phyloP scores from a whole-genome alignment of 2,113 vertebrate genomes.

The Callorhinus ursinus region DNA sequence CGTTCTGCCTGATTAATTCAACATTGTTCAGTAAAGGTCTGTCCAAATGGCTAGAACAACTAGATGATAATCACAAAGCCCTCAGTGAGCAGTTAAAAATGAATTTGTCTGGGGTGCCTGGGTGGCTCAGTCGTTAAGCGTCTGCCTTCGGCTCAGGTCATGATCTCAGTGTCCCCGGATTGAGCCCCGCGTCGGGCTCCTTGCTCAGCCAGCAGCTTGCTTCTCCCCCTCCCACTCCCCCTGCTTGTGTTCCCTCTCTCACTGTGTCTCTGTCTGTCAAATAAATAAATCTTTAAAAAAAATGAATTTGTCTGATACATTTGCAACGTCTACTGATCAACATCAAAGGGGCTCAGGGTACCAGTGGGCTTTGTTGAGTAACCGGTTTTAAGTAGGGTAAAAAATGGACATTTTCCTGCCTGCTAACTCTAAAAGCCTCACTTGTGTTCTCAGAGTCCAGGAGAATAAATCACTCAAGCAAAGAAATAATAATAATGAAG shows the following conservation, averaged over 20 bases:
- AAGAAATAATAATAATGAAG: conserved; percentile 49
- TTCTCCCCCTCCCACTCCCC: too few relatives aligned
- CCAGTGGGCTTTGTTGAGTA: background rate
- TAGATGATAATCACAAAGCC: conserved; percentile 34
- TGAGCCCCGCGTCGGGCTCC: too few relatives aligned
- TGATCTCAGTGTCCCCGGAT: too few relatives aligned
- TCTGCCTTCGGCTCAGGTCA: too few relatives aligned
- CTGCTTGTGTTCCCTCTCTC: too few relatives aligned
- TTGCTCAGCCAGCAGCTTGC: too few relatives aligned
- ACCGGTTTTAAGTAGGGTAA: background rate
- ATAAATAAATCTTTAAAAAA: background rate
- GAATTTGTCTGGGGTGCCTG: conserved; percentile 32
- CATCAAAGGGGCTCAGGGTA: conserved; percentile 54
- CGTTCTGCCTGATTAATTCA: conserved; percentile 62
- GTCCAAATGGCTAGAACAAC: conserved; percentile 11
- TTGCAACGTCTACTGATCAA: background rate
- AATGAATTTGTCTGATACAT: conserved; percentile 55
- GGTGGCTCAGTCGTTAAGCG: too few relatives aligned
- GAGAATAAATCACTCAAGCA: conserved; percentile 41
- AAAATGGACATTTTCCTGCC: conserved; percentile 1
- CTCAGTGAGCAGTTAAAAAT: conserved; percentile 56
- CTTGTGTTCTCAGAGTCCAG: background rate
- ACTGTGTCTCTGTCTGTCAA: too few relatives aligned
- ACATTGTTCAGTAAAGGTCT: conserved; percentile 45
- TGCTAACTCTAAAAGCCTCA: conserved; percentile 11